phyloP scores from a whole-genome alignment of 2,797 vertebrate species.

The Peromyscus aztecus region DNA sequence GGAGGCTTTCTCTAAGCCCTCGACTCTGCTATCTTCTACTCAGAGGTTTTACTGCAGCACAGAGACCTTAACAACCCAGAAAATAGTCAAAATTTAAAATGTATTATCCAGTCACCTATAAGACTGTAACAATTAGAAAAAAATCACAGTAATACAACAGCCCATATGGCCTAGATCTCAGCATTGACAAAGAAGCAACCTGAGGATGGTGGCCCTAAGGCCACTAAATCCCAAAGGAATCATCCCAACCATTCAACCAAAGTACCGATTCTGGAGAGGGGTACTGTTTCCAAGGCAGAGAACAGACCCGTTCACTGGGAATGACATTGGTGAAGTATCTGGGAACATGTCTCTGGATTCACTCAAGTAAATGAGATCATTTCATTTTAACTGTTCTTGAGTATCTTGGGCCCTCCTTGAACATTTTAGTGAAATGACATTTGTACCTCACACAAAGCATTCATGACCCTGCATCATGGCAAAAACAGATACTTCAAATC shows the following conservation, averaged over 20 bases:
- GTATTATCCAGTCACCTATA: not conserved
- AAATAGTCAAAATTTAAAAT: not conserved
- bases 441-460: not conserved
- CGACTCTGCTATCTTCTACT: not conserved
- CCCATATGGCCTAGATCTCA: not conserved
- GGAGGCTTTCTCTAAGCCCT: not conserved
- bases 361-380: conserved; percentile 24
- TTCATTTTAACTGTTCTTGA: conserved; percentile 27
- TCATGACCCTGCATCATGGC: not conserved
- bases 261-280: not conserved
- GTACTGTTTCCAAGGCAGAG: not conserved
- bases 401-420: not conserved
- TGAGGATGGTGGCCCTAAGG: not conserved
- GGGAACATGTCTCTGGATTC: not conserved
- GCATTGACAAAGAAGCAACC: not conserved
- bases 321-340: not conserved
- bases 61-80: not conserved
- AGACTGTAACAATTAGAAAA: not conserved
- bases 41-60: not conserved
- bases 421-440: conserved; percentile 34
- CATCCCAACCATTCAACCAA: not conserved
- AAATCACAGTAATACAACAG: not conserved
- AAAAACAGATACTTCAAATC: conserved; percentile 20
- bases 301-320: not conserved
- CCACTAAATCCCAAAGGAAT: not conserved